Percentiles rank a stretch among this genome's conserved stretches.
These are phyloP conservation scores for Acrobasis consociella DNA, from an alignment of 2,888 invertebrate species.

Conservation along the genomic window DNA sequence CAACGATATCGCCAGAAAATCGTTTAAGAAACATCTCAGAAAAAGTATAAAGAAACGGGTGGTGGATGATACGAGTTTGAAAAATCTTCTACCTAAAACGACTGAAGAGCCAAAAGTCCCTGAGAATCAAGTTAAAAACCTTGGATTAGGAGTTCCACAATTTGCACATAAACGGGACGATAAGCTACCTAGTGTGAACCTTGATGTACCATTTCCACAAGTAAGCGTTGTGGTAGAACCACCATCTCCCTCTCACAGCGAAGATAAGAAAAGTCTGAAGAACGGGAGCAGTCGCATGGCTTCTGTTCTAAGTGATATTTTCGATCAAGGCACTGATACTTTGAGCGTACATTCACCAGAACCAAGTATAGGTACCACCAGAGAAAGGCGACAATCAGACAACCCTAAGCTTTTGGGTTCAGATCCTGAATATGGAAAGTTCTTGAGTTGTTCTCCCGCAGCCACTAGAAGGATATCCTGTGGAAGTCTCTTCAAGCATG, in stretches of 20 bases:
- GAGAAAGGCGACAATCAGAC: constrained; percentile 77
- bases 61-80: constrained; percentile 56
- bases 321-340: constrained; percentile 71
- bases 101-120: constrained; percentile 55
- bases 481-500: constrained; percentile 92
- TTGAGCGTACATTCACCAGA: constrained; percentile 72
- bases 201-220: constrained; percentile 78
- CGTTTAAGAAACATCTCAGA: constrained; percentile 84
- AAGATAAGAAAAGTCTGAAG: constrained; percentile 77
- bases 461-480: constrained; percentile 95
- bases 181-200: constrained; percentile 28
- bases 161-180: constrained; percentile 29
- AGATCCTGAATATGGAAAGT: constrained; percentile 85
- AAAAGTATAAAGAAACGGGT: constrained; percentile 73
- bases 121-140: constrained; percentile 38
- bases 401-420: constrained; percentile 84
- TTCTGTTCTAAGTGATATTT: constrained; percentile 72
- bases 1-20: constrained; percentile 90
- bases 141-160: constrained; percentile 33
- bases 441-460: constrained; percentile 89
- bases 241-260: constrained; percentile 87
- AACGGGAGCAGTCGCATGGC: constrained; percentile 74
- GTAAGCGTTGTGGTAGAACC: constrained; percentile 89
- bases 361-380: constrained; percentile 68
- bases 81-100: constrained; percentile 62